Percentiles rank a stretch among this genome's conserved stretches.
Evolutionary conservation across 2,797 vertebrate species (phyloP).

Genomic region (Iguana delicatissima): DNA sequence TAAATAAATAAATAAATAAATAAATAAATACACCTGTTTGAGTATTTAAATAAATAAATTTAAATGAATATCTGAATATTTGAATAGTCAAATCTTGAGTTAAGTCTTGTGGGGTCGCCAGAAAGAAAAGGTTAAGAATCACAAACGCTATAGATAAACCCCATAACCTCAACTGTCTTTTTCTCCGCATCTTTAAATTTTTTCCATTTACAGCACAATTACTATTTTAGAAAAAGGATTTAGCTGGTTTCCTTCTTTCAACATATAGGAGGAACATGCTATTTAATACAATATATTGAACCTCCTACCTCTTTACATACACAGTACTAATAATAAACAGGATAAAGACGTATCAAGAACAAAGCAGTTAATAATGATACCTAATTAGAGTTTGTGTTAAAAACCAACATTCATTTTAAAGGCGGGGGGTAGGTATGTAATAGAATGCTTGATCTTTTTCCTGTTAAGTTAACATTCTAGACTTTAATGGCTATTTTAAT

Average conservation of each 20-base stretch:
- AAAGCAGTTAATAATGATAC: constrained; percentile 74
- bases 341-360: constrained; percentile 68
- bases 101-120: too few relatives aligned
- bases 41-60: too few relatives aligned
- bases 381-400: constrained; percentile 70
- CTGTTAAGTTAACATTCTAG: constrained; percentile 71
- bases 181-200: not conserved
- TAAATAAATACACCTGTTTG: too few relatives aligned
- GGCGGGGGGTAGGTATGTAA: constrained; percentile 59
- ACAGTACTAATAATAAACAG: constrained; percentile 70
- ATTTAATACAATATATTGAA: constrained; percentile 70
- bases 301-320: constrained; percentile 59
- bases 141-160: not conserved
- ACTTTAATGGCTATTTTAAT: constrained; percentile 73
- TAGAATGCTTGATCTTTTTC: constrained; percentile 56
- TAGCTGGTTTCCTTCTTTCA: constrained; percentile 37
- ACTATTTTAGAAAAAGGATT: not conserved
- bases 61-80: too few relatives aligned
- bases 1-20: too few relatives aligned
- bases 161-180: not conserved
- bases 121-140: too few relatives aligned
- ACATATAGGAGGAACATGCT: constrained; percentile 50
- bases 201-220: rapidly evolving
- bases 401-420: constrained; percentile 73
- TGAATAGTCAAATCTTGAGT: too few relatives aligned